A percentile compares a stretch with the other conserved stretches of the same genome.
These are phyloP conservation scores for Eumerus sabulonum DNA, from an alignment of 2,888 invertebrate species.

Conservation along the genomic window DNA sequence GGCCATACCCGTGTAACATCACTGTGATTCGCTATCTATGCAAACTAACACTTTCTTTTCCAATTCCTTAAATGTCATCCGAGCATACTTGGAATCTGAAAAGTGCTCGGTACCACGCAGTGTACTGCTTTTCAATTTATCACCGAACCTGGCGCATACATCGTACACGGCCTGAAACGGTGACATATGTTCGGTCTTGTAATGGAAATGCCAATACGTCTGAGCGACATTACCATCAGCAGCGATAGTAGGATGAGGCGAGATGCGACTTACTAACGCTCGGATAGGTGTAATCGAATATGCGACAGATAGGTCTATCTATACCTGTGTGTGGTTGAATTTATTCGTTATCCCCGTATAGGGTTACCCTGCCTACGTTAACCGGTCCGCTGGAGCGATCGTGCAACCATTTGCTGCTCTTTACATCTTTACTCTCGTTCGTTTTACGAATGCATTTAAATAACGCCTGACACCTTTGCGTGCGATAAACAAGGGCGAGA, in stretches of 20 bases:
- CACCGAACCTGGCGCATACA: slow-evolving; percentile 2
- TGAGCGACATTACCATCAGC: slow-evolving; percentile 17
- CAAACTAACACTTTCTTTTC: slow-evolving; percentile 42
- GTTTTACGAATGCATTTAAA: slow-evolving; percentile 37
- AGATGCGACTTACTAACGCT: slow-evolving; percentile 40
- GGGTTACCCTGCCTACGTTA: slow-evolving; percentile 54
- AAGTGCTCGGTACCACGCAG: slow-evolving; percentile 1
- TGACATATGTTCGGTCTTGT: slow-evolving; percentile 50
- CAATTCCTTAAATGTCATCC: slow-evolving; percentile 42
- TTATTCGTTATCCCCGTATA: slow-evolving; percentile 49
- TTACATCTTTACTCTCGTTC: slow-evolving; percentile 13
- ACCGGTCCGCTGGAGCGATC: slow-evolving; percentile 43
- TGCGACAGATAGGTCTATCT: not conserved
- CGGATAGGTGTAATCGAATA: slow-evolving; percentile 35
- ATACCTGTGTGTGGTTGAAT: not conserved
- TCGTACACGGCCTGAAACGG: slow-evolving; percentile 6
- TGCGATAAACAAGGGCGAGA: slow-evolving; percentile 14
- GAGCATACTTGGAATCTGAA: not conserved
- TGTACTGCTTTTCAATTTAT: slow-evolving; percentile 36
- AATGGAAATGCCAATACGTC: slow-evolving; percentile 54
- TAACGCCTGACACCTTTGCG: slow-evolving; percentile 33
- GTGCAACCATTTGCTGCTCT: slow-evolving; percentile 38
- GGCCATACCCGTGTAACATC: slow-evolving; percentile 7
- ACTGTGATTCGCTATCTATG: too few relatives aligned
- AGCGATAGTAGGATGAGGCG: not conserved